Base-by-base conservation (phyloP, 2,797 vertebrate genomes). In the Heterohyrax brucei region DNA sequence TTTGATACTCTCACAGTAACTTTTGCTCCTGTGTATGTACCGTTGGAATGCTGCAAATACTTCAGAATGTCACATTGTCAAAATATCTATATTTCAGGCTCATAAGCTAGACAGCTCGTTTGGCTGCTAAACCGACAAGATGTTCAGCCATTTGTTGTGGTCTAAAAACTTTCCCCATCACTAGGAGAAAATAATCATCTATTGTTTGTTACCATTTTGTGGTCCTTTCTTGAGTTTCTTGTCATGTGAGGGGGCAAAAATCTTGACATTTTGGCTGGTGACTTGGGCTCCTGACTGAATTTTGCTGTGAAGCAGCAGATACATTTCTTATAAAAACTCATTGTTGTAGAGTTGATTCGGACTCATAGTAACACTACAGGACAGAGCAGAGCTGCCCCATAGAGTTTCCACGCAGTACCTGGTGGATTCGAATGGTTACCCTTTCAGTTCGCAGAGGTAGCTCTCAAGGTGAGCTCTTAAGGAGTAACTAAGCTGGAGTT, bases 41-140 rank as follows among this genome's bases (percentile, higher is more conserved):
- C 84, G 89, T 91, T n/a, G 91, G 95, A 95, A 97, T 96, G 95
- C 64, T 96, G 86, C 83, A 96, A 33, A 53, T 86, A 26, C 96
- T 97, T 96, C 92, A 95, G 96, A 97, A 96, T 97, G 97, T 97
- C 97, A 97, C 97, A 76, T 97, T 97, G 96, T 98, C 97, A 97
- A 97, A 97, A 97, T 97, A 97, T 95, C 97, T 95, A 70, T 97
- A 97, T 97, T 97, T 98, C 72, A 83, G 94, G 96, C 96, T 97
- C 92, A 88, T 87, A 97, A 97, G 90, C 79, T 96, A 96, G 81
- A 97, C 93, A 97, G 68, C 89, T 83, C 24, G 68, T 97, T 94
- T 97, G 95, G 97, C 59, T 96, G 62, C 91, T 92, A 95, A 97
- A 95, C 48, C 21, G 76, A 59, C 97, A 98, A 96, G 95, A 97